Evolutionary conservation across 2,888 invertebrate species (phyloP), one percentile per base, ranked within the genome.

Genomic region (Ophonus ardosiacus): DNA sequence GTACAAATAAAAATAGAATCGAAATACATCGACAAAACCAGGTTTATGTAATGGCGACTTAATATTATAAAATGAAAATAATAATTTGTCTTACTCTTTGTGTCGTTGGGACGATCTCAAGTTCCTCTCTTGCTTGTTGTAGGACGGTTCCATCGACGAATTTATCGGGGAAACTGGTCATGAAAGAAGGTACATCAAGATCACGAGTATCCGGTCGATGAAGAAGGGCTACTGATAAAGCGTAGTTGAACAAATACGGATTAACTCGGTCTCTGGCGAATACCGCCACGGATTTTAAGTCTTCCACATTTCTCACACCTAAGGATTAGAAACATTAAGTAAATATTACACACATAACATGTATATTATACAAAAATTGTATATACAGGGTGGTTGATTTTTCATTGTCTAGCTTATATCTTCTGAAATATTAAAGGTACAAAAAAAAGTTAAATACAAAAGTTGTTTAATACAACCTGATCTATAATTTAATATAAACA

Each of bases 111-210:
- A 94, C 94, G 1, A 96, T 92, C 56, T 93, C 93, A 79, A 94
- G 93, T 90, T 95, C 94, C 89, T 96, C 95, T n/a, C 95, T 92
- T 0, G 96, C 96, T 81, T 93, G 92, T 0, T 93, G 92, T 89
- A 97, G 95, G 1, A 95, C 93, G 59, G 94, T 94, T 8, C 96
- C 94, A 88, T 96, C 96, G 88, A 97, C 92, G 90, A 96, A 97
- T 90, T 96, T 96, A 89, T 95, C 95, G 0, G 97, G 98, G 90
- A 97, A 97, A 0, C 94, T 93, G 90, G 97, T 95, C 57, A 94
- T 94, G 87, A 97, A 94, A 0, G 96, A 94, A 0, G 97, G 97
- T 76, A 96, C 90, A 79, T 93, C 93, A 17, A 97, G 88, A 65
- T 95, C 93, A 88, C 94, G 94, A 2, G 96, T 96, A 89, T 96